Conservation (phyloP, 2,797 vertebrate species). For the Smutsia gigantea region DNA sequence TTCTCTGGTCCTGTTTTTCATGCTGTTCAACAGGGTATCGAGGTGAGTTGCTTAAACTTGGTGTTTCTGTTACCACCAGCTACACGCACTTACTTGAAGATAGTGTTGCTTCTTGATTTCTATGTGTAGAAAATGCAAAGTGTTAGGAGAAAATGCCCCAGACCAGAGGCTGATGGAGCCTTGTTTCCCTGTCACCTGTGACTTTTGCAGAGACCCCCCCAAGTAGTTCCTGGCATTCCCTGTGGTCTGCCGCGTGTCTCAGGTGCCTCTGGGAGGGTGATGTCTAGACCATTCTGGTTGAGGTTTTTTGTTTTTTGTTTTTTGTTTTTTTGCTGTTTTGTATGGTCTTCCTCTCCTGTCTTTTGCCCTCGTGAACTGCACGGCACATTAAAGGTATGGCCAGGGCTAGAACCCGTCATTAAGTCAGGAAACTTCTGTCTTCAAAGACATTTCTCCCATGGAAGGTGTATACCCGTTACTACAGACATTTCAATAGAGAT, state of each 20-base stretch:
- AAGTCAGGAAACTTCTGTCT: conserved; percentile 1
- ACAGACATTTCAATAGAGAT: conserved; percentile 26
- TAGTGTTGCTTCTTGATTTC: not conserved
- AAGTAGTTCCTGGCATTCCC: not conserved
- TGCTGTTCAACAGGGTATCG: not conserved
- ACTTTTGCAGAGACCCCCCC: not conserved
- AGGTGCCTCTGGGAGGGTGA: not conserved
- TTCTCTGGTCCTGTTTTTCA: not conserved
- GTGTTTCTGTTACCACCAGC: not conserved
- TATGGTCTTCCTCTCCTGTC: not conserved
- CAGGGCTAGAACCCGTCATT: not conserved
- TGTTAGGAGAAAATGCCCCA: not conserved
- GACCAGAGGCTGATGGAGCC: not conserved
- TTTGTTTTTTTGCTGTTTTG: not conserved
- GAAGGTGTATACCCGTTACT: not conserved
- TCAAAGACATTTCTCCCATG: not conserved
- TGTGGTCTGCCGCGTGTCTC: not conserved
- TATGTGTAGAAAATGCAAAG: not conserved
- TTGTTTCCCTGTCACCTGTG: not conserved
- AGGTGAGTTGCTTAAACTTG: not conserved
- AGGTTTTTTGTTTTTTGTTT: not conserved
- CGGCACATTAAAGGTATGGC: not conserved
- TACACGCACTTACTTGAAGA: not conserved
- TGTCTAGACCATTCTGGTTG: not conserved
- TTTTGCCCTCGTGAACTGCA: not conserved